phyloP scores from a whole-genome alignment of 1,140 invertebrate genomes.

The Asbolus verrucosus region DNA sequence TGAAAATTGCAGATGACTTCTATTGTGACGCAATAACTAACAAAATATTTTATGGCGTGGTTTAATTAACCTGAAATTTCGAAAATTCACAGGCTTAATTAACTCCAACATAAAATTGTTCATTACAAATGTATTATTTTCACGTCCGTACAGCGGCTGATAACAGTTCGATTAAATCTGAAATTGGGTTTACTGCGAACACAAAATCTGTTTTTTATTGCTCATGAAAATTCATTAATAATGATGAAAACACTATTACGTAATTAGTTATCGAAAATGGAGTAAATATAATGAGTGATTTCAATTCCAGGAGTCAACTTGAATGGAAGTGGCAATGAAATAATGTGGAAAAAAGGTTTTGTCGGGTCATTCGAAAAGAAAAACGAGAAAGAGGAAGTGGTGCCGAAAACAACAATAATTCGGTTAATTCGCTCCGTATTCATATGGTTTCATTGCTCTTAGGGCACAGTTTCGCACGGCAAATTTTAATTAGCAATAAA shows the following conservation, averaged over 20 bases:
- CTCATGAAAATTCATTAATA: constrained; percentile 4
- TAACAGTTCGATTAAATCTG: constrained; percentile 20
- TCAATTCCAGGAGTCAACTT: too few relatives aligned
- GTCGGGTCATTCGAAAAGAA: background rate
- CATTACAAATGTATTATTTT: constrained; percentile 14
- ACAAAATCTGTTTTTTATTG: constrained; percentile 12
- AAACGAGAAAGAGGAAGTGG: constrained; percentile 13
- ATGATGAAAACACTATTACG: constrained; percentile 5
- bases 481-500: constrained; percentile 40
- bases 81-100: constrained; percentile 27
- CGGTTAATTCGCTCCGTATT: constrained; percentile 21
- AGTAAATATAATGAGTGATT: background rate
- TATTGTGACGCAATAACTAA: too few relatives aligned
- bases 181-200: background rate
- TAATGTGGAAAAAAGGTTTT: too few relatives aligned
- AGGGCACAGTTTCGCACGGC: constrained; percentile 25
- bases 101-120: constrained; percentile 23
- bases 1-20: too few relatives aligned
- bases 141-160: constrained; percentile 5
- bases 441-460: constrained; percentile 21
- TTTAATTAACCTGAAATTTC: constrained; percentile 24
- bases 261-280: constrained; percentile 13
- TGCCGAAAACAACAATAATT: constrained; percentile 18
- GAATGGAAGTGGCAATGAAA: too few relatives aligned
- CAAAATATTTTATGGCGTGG: constrained; percentile 10